Evolutionary conservation across 2,113 vertebrate genomes (phyloP), one percentile per base, ranked within the genome.

Genomic region (Ciconia boyciana): DNA sequence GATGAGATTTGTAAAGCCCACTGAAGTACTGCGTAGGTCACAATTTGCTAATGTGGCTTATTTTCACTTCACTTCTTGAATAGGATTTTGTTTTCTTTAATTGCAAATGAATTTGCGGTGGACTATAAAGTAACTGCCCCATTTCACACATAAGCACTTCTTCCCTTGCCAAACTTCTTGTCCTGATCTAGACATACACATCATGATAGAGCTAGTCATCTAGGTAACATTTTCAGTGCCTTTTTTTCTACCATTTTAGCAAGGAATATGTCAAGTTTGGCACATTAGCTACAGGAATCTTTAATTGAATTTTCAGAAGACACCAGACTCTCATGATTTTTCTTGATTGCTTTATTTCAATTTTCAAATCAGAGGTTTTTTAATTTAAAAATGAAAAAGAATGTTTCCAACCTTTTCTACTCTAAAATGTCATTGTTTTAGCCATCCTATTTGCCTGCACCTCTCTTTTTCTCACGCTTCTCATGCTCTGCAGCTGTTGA

Each of bases 401-500:
- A 55, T 15, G 32, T 66, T 75, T 68, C 52, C 83, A 91, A 72
- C 34, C n/a, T 60, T 84, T 96, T 29, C 13, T 28, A 54, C 29
- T 91, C 19, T 22, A 83, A 89, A 89, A 65, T 75, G 20, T 52
- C 43, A 54, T 32, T 57, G 41, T 39, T 87, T 61, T 74, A 96
- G 54, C 49, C 68, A 96, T 58, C 43, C 49, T 74, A 36, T 84
- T 69, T 90, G 39, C 60, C 36, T 51, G 34, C 8, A 85, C 31
- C 34, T 92, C 83, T 84, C 70, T 72, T 87, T 91, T 94, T 64
- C 61, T 87, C 86, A 91, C 5, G 3, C 49, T 90, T 82, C 78
- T 87, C 49, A 83, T 77, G 65, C 17, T 91, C 66, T 93, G 88
- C 75, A 87, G 66, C 66, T 92, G 89, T 69, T 89, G 81, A 89